A percentile compares a stretch with the other conserved stretches of the same genome.
Evolutionary conservation across 1,140 invertebrate genomes (phyloP).

Genomic region (Diorhabda elongata): DNA sequence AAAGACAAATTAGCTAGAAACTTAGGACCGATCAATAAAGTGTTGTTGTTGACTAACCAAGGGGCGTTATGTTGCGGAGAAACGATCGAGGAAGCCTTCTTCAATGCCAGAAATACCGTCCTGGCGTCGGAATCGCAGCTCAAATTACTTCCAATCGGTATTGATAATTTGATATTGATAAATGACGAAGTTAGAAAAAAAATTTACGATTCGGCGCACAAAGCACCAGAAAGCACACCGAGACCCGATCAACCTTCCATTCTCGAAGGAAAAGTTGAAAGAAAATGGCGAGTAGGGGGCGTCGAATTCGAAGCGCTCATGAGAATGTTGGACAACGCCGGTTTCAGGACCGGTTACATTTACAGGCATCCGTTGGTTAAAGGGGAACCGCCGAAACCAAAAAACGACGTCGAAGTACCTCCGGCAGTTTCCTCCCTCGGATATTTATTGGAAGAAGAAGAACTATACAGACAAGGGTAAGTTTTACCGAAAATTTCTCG

Average conservation of each 20-base stretch:
- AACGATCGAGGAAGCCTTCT: conserved; percentile 95
- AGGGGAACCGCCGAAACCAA: conserved; percentile 76
- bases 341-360: conserved; percentile 94
- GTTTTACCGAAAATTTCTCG: conserved; percentile 19
- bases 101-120: conserved; percentile 78
- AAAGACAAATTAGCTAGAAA: conserved; percentile 85
- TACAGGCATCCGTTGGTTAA: conserved; percentile 93
- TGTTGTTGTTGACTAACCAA: conserved; percentile 86
- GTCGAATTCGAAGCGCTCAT: conserved; percentile 97
- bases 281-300: conserved; percentile 87
- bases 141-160: conserved; percentile 67
- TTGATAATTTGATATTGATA: conserved; percentile 68
- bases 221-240: conserved; percentile 60
- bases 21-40: conserved; percentile 90
- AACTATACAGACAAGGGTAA: conserved; percentile 82
- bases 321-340: conserved; percentile 96
- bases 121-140: conserved; percentile 84
- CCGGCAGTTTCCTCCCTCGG: conserved; percentile 89
- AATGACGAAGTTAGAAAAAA: conserved; percentile 48
- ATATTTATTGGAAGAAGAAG: conserved; percentile 85
- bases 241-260: conserved; percentile 51
- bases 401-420: conserved; percentile 94
- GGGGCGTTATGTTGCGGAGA: conserved; percentile 92
- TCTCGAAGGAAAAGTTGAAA: conserved; percentile 57
- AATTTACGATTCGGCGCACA: conserved; percentile 72